Base-by-base conservation (phyloP, 2,888 invertebrate genomes). In the Cryptus armator region DNA sequence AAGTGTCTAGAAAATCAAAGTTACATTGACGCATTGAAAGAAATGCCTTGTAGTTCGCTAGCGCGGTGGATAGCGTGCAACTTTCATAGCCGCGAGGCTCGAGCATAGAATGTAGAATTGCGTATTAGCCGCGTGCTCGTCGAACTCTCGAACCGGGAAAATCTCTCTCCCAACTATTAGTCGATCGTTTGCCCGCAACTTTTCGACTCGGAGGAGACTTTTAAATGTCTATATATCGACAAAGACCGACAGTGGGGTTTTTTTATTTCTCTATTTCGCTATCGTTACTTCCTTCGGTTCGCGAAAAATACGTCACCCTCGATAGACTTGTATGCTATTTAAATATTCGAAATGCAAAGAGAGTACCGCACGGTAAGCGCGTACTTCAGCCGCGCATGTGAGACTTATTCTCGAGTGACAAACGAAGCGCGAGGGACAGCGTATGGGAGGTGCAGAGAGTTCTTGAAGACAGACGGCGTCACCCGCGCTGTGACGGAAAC, bases 21-120 rank as follows among this genome's bases (percentile, higher is more conserved):
- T 37, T 37, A 37, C 6, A 6, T 37, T 7, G 37, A 37, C 1
- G 37, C 9, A 12, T 19, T 12, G 24, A 56, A 56, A 56, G 24
- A 24, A 6, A 56, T 56, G 37, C 56, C 19, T 56, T 10, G 19
- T 56, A 56, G 56, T 24, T 24, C 24, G 10, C 56, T 24, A 56
- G 24, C 56, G 4, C 56, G 56, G 56, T 19, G 19, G 56, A 12
- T 51, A 70, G 70, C 62, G 59, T 70, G 70, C 82, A 76, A 82
- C 76, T 82, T 82, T 82, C 82, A 76, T 82, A 82, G 82, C 82
- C 82, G 66, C 76, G 66, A 76, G 76, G 82, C 66, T 62, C 70
- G 76, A 82, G 64, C 76, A 76, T 82, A 67, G 71, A 77, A 76
- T 77, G 66, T 29, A 53, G 59, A 43, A 32, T 59, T 12, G 19